Conservation (phyloP, 1,140 invertebrate species). For the Mya arenaria region DNA sequence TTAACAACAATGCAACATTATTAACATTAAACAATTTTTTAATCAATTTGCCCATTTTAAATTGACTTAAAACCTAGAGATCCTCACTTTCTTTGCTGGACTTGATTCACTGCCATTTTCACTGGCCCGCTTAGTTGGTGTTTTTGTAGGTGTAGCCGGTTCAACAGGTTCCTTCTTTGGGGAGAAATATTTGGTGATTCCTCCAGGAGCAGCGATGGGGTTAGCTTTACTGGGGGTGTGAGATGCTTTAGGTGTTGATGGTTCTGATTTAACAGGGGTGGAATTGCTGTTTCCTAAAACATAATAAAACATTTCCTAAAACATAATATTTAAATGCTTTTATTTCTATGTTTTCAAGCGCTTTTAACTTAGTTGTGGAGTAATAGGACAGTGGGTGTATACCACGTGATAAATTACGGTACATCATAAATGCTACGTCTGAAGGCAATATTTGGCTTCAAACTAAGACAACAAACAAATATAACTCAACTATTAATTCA, state of each 20-base stretch:
- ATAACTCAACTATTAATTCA: too few species aligned
- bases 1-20: too few species aligned
- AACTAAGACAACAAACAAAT: too few species aligned
- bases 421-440: too few species aligned
- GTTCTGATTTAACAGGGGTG: slow-evolving; percentile 13
- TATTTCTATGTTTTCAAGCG: too few species aligned
- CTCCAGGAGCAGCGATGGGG: background rate
- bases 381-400: too few species aligned
- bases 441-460: too few species aligned
- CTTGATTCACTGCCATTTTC: slow-evolving; percentile 39
- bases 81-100: slow-evolving; percentile 38
- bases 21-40: background rate
- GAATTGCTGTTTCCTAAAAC: slow-evolving; percentile 9
- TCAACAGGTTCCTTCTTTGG: slow-evolving; percentile 35
- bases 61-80: background rate
- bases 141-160: background rate
- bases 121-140: slow-evolving; percentile 3
- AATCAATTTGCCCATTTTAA: background rate
- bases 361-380: too few species aligned
- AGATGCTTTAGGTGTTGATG: background rate
- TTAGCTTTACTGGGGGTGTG: background rate
- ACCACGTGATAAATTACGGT: too few species aligned
- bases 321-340: too few species aligned
- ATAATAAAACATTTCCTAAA: background rate
- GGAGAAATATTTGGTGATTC: slow-evolving; percentile 38